Evolutionary conservation across 2,888 invertebrate genomes (phyloP), one percentile per base, ranked within the genome.

Genomic region (Apamea monoglypha): DNA sequence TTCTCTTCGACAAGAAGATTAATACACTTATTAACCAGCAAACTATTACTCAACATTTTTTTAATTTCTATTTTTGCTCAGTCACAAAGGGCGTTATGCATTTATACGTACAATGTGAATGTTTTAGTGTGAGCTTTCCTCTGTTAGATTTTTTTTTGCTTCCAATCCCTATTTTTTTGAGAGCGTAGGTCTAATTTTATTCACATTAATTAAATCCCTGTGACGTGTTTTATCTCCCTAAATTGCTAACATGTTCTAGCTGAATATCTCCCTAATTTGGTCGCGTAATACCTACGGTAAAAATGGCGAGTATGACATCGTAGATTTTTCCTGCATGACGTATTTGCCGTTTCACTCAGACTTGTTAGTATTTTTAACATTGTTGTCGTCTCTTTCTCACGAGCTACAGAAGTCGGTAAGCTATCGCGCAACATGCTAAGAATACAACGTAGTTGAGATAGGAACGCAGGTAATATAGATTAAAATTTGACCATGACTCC

Each of bases 221-320:
- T 89, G 70, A 80, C 77, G 63, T 80, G 80, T 84, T 76, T 77
- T 66, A 40, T 64, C 67, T 53, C 64, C 64, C 1, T 73, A 69
- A 47, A 59, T 84, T 70, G 50, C 75, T 84, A 83, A 79, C 79
- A 81, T 87, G 80, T 84, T 85, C 78, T 86, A 83, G 71, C 63
- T 70, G 44, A n/a, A 64, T 76, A 71, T 77, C 90, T 92, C 66
- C 88, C 89, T 69, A 88, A 94, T 91, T 94, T 93, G 85, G 94
- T 90, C 89, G 94, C 91, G 84, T 95, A 92, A 94, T 94, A 93
- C 84, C 83, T 78, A 78, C 53, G 14, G 82, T 74, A 78, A 93
- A 93, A 86, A 95, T 95, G 95, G 95, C 94, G 90, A 87, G 87
- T 80, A 84, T 85, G 86, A 90, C 86, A 85, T 87, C 87, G 90